These are phyloP conservation scores for Balanococcus diminutus DNA, from an alignment of 2,888 invertebrate species.

Conservation along the genomic window DNA sequence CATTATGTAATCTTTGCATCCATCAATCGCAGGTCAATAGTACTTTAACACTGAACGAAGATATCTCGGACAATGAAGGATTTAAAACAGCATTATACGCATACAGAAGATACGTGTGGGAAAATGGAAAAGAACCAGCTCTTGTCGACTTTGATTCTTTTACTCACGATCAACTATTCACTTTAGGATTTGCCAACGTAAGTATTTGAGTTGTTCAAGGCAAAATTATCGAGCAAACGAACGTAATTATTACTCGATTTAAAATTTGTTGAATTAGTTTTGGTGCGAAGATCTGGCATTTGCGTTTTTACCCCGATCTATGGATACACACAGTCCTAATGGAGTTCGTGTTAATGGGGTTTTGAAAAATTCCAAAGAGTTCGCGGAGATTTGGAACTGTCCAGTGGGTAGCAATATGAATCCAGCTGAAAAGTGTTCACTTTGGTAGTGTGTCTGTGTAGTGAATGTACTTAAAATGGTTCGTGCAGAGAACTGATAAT, in stretches of 20 bases:
- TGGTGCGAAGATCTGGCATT: too few relatives aligned
- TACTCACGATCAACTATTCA: slow-evolving; percentile 77
- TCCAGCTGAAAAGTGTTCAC: slow-evolving; percentile 52
- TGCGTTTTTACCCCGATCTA: neutral
- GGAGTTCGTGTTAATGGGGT: slow-evolving; percentile 73
- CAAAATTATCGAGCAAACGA: too few relatives aligned
- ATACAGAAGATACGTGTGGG: slow-evolving; percentile 61
- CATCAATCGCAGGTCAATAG: neutral
- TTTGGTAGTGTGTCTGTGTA: too few relatives aligned
- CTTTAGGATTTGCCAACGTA: slow-evolving; percentile 80
- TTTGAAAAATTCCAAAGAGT: slow-evolving; percentile 71
- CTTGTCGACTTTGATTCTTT: slow-evolving; percentile 73
- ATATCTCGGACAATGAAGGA: slow-evolving; percentile 90
- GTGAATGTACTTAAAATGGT: too few relatives aligned
- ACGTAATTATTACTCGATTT: too few relatives aligned
- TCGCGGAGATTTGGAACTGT: slow-evolving; percentile 62
- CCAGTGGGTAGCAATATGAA: slow-evolving; percentile 54
- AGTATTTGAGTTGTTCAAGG: too few relatives aligned
- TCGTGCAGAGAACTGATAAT: too few relatives aligned
- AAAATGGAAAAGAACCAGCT: slow-evolving; percentile 63
- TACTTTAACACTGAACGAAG: slow-evolving; percentile 76
- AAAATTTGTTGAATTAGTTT: too few relatives aligned
- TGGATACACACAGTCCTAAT: slow-evolving; percentile 70
- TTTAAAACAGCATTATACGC: slow-evolving; percentile 79
- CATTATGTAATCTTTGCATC: too few relatives aligned